Percentiles rank a stretch among this genome's conserved stretches.
Conservation (phyloP, 37 sponge, comb jelly and placozoan genomes). For the Chondrilla cf. caribensis region DNA sequence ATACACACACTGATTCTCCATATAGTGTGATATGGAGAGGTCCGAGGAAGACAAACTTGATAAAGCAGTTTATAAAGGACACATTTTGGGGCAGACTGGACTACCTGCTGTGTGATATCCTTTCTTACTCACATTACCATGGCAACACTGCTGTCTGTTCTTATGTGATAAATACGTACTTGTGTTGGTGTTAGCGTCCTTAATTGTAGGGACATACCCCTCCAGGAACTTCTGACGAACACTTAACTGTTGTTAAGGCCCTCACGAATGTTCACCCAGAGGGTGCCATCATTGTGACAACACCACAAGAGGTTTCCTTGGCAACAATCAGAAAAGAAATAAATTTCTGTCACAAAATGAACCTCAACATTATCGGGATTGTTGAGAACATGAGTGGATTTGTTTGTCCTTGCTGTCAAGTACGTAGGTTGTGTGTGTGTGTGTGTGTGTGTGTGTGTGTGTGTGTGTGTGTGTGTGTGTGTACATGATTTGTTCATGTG, state of each 20-base stretch:
- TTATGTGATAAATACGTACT: too few relatives aligned
- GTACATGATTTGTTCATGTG: background rate
- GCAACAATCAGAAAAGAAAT: slow-evolving; percentile 88
- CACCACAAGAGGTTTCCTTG: slow-evolving; percentile 83
- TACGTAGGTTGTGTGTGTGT: background rate
- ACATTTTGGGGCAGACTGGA: slow-evolving; percentile 92
- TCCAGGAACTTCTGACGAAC: slow-evolving; percentile 95
- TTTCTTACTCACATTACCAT: background rate
- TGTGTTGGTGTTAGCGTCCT: background rate
- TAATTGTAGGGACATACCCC: slow-evolving; percentile 65
- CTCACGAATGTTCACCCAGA: slow-evolving; percentile 73
- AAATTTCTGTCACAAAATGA: slow-evolving; percentile 85
- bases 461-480: slow-evolving; percentile 4
- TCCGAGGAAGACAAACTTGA: slow-evolving; percentile 83
- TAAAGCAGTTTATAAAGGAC: slow-evolving; percentile 88
- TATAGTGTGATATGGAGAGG: slow-evolving; percentile 89
- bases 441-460: background rate
- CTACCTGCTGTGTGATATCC: slow-evolving; percentile 84
- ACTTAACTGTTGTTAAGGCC: slow-evolving; percentile 70
- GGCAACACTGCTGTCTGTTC: background rate
- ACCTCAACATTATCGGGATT: slow-evolving; percentile 63
- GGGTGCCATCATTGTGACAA: slow-evolving; percentile 86
- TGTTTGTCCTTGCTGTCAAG: slow-evolving; percentile 86
- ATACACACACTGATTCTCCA: background rate
- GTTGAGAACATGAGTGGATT: slow-evolving; percentile 83